These are phyloP conservation scores for Astreopora myriophthalma DNA, from an alignment of 64 coral and sea anemone genomes.

Conservation along the genomic window DNA sequence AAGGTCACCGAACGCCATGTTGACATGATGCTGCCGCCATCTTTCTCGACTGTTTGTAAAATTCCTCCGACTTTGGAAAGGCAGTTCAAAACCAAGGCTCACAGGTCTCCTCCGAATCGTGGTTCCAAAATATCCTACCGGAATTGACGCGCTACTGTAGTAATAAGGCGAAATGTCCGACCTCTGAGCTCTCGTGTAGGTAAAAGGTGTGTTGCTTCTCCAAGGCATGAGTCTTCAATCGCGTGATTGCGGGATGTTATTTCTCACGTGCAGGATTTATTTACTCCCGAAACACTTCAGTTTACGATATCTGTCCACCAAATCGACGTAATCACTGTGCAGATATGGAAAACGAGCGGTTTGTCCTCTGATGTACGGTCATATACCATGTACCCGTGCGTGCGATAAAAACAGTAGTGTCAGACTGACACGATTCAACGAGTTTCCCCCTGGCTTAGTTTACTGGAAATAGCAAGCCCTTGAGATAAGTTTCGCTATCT, in stretches of 20 bases:
- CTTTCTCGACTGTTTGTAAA: conserved; percentile 93
- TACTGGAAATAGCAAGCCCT: conserved; percentile 47
- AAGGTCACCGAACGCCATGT: conserved; percentile 95
- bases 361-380: background rate
- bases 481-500: conserved; percentile 46
- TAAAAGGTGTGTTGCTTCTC: background rate
- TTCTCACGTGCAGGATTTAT: background rate
- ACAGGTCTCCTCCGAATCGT: conserved; percentile 1
- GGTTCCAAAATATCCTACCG: conserved; percentile 30
- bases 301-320: background rate
- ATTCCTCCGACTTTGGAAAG: conserved; percentile 49
- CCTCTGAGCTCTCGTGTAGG: background rate
- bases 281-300: background rate
- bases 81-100: background rate
- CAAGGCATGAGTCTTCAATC: conserved; percentile 7
- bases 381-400: background rate
- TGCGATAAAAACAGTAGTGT: conserved; percentile 23
- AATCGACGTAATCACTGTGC: background rate
- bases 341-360: background rate
- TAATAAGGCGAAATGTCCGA: background rate
- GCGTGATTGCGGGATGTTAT: background rate
- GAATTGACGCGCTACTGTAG: background rate
- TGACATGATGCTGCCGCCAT: conserved; percentile 94
- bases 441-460: conserved; percentile 24
- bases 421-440: conserved; percentile 12